Base-by-base conservation (phyloP, 1,140 invertebrate genomes). In the Bilobella aurantiaca region DNA sequence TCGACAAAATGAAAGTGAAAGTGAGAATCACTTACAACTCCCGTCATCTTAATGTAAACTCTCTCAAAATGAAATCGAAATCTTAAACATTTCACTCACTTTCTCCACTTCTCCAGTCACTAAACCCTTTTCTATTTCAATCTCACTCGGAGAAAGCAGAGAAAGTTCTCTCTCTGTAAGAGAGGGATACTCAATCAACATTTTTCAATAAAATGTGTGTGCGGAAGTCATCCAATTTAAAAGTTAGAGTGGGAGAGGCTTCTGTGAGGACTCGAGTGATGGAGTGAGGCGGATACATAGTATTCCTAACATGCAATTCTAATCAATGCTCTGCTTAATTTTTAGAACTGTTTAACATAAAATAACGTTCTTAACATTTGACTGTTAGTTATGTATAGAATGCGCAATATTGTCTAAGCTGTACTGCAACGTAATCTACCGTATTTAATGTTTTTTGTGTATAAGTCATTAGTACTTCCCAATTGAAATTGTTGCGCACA, bases 11-110 rank as follows among this genome's bases (percentile, higher is more conserved):
- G 5, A 28, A 30, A 31, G 57, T 28, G 28, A 8, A 58, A 29
- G 5, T 5, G 25, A n/a, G n/a, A 30, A 23, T 29, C 25, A 58
- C 25, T 58, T 58, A 28, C 57, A 58, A 58, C 57, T 58, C 21
- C 3, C 30, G 57, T 58, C 57, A 58, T 29, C 57, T 58, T 58
- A 58, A 58, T 58, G 28, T 58, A 58, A 58, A 58, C 3, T 58
- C 2, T 23, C 5, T 16, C 12, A 30, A 29, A 58, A 58, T 58
- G 57, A 14, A 58, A 58, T 12, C 27, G 29, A 29, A 31, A 29
- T 58, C 29, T 23, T 14, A 3, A 58, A 31, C 2, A 3, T 58
- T 58, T 58, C 25, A 21, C 21, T 58, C 30, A 58, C 57, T 58
- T 58, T 58, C 57, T 28, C 57, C 49, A 56, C 23, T 56, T 56